phyloP scores from a whole-genome alignment of 2,797 vertebrate genomes.

The Nyctibius grandis region DNA sequence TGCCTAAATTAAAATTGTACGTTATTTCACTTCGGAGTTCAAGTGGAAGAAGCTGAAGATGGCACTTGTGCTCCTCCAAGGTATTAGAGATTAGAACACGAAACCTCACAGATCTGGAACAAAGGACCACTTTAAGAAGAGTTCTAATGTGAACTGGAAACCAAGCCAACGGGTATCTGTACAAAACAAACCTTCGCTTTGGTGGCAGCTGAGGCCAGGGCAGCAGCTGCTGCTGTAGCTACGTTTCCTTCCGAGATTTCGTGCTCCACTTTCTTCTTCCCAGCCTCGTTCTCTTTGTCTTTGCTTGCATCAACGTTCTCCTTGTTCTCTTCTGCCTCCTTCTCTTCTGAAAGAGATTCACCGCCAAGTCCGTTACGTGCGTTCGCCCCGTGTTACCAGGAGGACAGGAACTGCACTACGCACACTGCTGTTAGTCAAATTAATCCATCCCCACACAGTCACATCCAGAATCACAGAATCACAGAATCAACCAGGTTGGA shows the following conservation, averaged over 20 bases:
- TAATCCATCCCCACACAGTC: neutral
- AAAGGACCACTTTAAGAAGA: neutral
- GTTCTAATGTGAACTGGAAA: neutral
- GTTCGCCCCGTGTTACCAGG: neutral
- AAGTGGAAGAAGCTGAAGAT: neutral
- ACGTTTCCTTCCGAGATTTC: slow-evolving; percentile 96
- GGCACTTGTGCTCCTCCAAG: neutral
- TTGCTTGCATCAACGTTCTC: slow-evolving; percentile 79
- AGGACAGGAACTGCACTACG: accelerated
- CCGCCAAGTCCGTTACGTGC: neutral
- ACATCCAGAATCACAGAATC: too few species aligned
- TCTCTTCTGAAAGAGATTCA: slow-evolving; percentile 72
- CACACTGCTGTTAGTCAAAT: neutral
- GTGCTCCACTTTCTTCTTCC: slow-evolving; percentile 88
- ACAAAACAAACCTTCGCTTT: slow-evolving; percentile 90
- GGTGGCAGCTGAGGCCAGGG: slow-evolving; percentile 94
- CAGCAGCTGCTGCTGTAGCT: slow-evolving; percentile 94
- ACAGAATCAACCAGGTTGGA: too few species aligned
- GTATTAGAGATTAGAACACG: neutral
- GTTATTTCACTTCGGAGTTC: neutral
- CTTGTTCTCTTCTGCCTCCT: slow-evolving; percentile 87
- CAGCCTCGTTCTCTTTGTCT: slow-evolving; percentile 82
- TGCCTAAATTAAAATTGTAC: neutral
- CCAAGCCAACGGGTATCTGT: neutral
- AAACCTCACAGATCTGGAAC: neutral